Base-by-base conservation (phyloP, 1,140 invertebrate genomes). In the Probaryconus sp. region DNA sequence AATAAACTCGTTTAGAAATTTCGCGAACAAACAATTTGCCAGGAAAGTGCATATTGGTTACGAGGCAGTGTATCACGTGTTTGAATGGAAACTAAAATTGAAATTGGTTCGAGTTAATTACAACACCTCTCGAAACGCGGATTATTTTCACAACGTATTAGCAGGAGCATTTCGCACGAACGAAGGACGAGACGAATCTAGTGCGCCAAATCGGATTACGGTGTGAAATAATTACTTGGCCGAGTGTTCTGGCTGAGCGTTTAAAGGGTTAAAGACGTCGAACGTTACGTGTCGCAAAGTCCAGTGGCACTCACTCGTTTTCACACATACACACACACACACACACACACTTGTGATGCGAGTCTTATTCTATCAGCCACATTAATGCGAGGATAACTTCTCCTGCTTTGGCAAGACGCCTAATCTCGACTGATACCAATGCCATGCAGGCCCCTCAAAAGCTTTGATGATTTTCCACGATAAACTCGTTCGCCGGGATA, bases 211-310 rank as follows among this genome's bases (percentile, higher is more conserved):
- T 53, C 65, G 55, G 65, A 60, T 70, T 70, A 70, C 38, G 37
- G n/a, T 28, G 55, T 18, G 56, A 70, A 70, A 70, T 70, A 70
- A 70, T 70, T 70, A 70, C 48, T 31, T 28, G 51, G 21, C 31
- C 43, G 40, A 31, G 37, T 7, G 37, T 18, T 14, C 16, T 7
- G 37, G 5, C 31, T 38, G 26, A n/a, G 17, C 43, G 55, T 21
- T 61, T 33, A 17, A 11, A 26, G 31, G 48, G 65, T 61, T 70
- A 53, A 61, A 53, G 47, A 61, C 55, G 30, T 48, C 51, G 33
- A 45, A 30, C 24, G 40, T 9, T 14, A 40, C 21, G 31, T 38
- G 28, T 60, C 35, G 33, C 21, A 47, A 37, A 47, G 53, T 65
- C 61, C 48, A 45, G 30, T 16, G 18, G 11, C 24, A 51, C 5